Base-by-base conservation (phyloP, 64 coral and sea anemone genomes). In the Stichodactyla helianthus region DNA sequence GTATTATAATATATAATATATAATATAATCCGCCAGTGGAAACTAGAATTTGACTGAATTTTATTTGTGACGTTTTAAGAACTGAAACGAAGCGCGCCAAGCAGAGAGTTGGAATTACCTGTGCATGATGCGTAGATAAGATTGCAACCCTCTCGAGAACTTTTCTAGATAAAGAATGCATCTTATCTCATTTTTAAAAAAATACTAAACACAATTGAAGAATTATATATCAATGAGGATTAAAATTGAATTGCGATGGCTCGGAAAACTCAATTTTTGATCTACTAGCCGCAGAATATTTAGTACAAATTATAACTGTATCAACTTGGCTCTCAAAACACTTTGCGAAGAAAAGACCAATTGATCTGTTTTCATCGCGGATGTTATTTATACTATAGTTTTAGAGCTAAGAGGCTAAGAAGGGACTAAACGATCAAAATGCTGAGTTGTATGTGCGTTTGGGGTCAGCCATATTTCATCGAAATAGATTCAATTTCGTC, bases 401-500 rank as follows among this genome's bases (percentile, higher is more conserved):
- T 31, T 74, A 13, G 68, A 27, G 68, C 68, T 74, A 27, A 74
- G 22, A 74, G 25, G 68, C 68, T 74, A 74, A 74, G 20, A 74
- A 19, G 68, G 31, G 0, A 9, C 2, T 74, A 31, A 74, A 74
- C 27, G 68, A 74, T 74, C 13, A 9, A 20, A 68, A 68, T 22
- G 77, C 13, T 51, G 28, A 52, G 77, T 79, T 79, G 18, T 52
- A 50, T 52, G 50, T 12, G 44, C 27, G 78, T 20, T 50, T 20
- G 50, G 53, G 78, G 78, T 81, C 78, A 81, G 52, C 53, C 78
- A 81, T 54, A 52, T 54, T 53, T 81, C 78, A 81, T 81, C 78
- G n/a, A 23, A 81, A 52, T 20, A 81, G 51, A 52, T 81, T 81
- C 50, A 81, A 81, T 52, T 31, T 51, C 51, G 44, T 81, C 12